Conservation (phyloP, 2,113 vertebrate genomes). For the Erinaceus europaeus region DNA sequence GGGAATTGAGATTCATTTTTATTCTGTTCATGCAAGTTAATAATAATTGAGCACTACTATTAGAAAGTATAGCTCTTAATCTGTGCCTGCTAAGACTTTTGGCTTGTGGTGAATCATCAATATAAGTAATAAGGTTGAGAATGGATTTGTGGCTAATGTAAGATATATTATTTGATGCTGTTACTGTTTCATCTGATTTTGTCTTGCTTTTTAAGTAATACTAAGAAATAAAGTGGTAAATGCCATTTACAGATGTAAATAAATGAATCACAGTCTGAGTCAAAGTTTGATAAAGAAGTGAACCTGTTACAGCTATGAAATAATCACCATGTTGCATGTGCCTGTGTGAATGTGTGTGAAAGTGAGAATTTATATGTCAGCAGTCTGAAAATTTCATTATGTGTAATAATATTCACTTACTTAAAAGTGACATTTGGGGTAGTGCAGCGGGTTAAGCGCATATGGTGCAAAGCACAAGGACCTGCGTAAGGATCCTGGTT, state of each 20-base stretch:
- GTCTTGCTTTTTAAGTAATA: not conserved
- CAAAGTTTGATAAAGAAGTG: not conserved
- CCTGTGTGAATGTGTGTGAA: not conserved
- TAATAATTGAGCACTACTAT: not conserved
- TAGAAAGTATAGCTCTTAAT: not conserved
- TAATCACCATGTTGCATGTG: not conserved
- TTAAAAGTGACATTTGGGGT: no score
- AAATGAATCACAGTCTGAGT: not conserved
- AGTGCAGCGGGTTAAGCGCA: no score
- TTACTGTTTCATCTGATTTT: not conserved
- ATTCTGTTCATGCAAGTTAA: not conserved
- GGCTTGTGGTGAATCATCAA: not conserved
- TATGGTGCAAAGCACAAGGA: no score
- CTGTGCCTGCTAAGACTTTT: not conserved
- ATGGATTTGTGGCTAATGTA: not conserved
- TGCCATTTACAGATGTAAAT: not conserved
- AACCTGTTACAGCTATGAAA: not conserved
- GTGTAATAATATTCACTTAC: no score
- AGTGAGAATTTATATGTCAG: no score
- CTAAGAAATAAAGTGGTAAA: not conserved
- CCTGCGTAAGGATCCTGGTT: no score
- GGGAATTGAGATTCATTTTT: constrained; percentile 6
- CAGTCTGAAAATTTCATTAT: no score
- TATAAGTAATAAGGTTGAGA: not conserved
- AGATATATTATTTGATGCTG: not conserved